Percentiles rank a stretch among this genome's conserved stretches.
These are phyloP conservation scores for Tenthredo amoena DNA, from an alignment of 2,888 invertebrate species.

Conservation along the genomic window DNA sequence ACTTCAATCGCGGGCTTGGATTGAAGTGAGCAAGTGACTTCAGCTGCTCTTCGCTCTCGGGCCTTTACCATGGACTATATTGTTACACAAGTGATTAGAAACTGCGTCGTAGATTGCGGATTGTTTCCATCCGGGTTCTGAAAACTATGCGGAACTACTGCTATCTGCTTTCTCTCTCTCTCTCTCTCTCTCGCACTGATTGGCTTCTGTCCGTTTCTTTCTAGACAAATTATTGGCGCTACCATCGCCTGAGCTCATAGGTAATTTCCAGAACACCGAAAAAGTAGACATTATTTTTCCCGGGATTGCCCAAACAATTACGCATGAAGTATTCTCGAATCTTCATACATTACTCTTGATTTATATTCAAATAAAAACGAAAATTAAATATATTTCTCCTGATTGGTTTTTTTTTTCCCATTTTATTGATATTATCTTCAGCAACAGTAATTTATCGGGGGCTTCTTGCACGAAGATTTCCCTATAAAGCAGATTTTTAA, in stretches of 20 bases:
- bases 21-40: conserved; percentile 56
- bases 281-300: background rate
- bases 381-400: background rate
- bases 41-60: conserved; percentile 35
- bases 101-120: background rate
- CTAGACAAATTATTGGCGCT: background rate
- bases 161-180: background rate
- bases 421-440: background rate
- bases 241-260: background rate
- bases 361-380: background rate
- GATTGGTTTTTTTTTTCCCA: background rate
- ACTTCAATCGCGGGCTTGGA: conserved; percentile 28
- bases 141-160: background rate
- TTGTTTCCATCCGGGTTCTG: background rate
- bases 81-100: background rate
- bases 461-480: background rate
- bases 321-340: background rate
- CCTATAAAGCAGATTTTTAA: background rate
- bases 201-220: background rate
- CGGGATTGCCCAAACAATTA: background rate
- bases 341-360: background rate
- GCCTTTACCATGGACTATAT: background rate
- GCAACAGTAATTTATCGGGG: background rate
- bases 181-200: background rate
- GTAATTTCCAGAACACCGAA: background rate